phyloP scores from a whole-genome alignment of 2,113 vertebrate genomes.

The Colossoma macropomum region DNA sequence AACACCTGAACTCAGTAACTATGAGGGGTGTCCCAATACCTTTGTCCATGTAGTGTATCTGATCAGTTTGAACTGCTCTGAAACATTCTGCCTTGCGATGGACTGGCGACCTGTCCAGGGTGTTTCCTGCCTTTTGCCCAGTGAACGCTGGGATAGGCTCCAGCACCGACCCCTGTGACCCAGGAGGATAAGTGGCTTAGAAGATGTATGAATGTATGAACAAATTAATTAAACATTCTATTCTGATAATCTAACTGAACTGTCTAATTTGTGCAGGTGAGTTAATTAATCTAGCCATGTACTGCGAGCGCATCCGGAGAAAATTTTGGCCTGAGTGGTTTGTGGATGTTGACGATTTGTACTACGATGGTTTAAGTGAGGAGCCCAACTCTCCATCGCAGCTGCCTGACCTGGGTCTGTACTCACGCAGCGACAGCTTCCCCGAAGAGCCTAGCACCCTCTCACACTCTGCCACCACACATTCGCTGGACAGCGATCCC shows the following conservation, averaged over 20 bases:
- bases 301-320: slow-evolving; percentile 94
- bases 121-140: too few species aligned
- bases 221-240: too few species aligned
- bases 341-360: slow-evolving; percentile 88
- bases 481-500: slow-evolving; percentile 91
- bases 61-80: too few species aligned
- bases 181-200: too few species aligned
- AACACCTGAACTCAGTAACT: too few species aligned
- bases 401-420: slow-evolving; percentile 89
- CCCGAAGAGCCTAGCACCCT: slow-evolving; percentile 79
- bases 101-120: too few species aligned
- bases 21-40: too few species aligned
- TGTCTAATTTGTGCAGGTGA: slow-evolving; percentile 80
- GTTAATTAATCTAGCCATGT: slow-evolving; percentile 97
- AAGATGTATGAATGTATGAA: too few species aligned
- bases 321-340: slow-evolving; percentile 99
- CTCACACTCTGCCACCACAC: slow-evolving; percentile 69
- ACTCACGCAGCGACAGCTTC: slow-evolving; percentile 91
- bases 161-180: too few species aligned
- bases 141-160: too few species aligned
- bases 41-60: too few species aligned
- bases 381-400: slow-evolving; percentile 76
- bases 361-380: slow-evolving; percentile 85
- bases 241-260: neutral
- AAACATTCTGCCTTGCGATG: too few species aligned